Percentiles rank a stretch among this genome's conserved stretches.
These are phyloP conservation scores for Microvelia longipes DNA, from an alignment of 1,140 invertebrate genomes.

Conservation along the genomic window DNA sequence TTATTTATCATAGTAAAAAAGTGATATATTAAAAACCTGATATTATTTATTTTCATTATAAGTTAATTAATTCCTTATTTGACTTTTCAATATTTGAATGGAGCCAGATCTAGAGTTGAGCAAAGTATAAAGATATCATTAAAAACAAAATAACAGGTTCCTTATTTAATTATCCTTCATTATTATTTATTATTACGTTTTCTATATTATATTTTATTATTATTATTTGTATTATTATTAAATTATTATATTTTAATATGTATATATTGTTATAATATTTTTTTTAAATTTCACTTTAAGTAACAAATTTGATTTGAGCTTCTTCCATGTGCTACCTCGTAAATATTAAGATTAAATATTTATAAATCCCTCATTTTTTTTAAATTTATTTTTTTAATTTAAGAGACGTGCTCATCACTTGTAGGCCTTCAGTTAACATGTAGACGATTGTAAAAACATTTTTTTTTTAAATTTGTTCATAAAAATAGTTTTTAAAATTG, in stretches of 20 bases:
- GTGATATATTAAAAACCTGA: too few species aligned
- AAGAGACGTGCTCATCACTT: slow-evolving; percentile 9
- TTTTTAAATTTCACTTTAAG: too few species aligned
- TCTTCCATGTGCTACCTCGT: slow-evolving; percentile 10
- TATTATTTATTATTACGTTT: not conserved
- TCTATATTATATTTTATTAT: not conserved
- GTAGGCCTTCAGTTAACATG: slow-evolving; percentile 16
- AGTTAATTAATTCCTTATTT: too few species aligned
- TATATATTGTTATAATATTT: not conserved
- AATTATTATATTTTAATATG: not conserved
- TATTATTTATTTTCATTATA: too few species aligned
- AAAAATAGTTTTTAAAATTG: slow-evolving; percentile 17
- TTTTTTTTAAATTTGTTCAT: too few species aligned
- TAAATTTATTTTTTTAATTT: too few species aligned
- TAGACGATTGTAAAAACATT: slow-evolving; percentile 15
- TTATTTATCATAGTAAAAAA: too few species aligned
- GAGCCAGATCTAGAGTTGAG: too few species aligned
- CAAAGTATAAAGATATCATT: not conserved
- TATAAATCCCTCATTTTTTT: slow-evolving; percentile 10
- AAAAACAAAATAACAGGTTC: not conserved
- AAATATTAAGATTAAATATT: too few species aligned
- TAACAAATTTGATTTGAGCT: slow-evolving; percentile 14
- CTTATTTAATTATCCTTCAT: not conserved
- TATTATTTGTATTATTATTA: not conserved
- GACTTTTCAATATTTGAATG: too few species aligned